Percentiles rank a stretch among this genome's conserved stretches.
phyloP scores from a whole-genome alignment of 2,888 invertebrate species.

The Protonemura montana region DNA sequence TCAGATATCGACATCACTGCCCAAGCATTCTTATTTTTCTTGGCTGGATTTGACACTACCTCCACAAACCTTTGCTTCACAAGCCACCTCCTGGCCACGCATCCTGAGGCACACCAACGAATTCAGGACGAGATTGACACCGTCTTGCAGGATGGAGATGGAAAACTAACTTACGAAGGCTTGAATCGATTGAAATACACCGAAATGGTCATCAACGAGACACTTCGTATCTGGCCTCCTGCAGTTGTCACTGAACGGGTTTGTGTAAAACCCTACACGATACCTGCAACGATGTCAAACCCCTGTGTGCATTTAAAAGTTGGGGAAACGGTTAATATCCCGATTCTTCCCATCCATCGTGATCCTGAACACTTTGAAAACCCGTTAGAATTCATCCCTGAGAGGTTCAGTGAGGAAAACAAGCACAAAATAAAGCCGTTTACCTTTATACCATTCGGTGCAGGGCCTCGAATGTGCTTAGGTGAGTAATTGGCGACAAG shows the following conservation, averaged over 20 bases:
- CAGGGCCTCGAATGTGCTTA: constrained; percentile 50
- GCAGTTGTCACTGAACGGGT: neutral
- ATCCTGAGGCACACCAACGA: constrained; percentile 52
- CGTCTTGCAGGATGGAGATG: constrained; percentile 47
- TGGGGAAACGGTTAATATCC: neutral
- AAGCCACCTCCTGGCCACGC: constrained; percentile 51
- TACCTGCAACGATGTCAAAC: neutral
- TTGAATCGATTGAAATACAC: constrained; percentile 38
- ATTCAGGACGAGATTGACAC: constrained; percentile 52
- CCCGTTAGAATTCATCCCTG: neutral
- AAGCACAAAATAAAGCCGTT: neutral
- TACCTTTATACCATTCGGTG: constrained; percentile 37
- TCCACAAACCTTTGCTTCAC: constrained; percentile 52
- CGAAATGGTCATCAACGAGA: neutral
- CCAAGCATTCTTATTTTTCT: constrained; percentile 52
- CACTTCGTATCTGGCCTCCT: neutral
- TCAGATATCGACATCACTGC: constrained; percentile 47
- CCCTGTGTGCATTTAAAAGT: neutral
- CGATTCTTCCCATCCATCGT: neutral
- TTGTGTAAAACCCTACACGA: constrained; percentile 1
- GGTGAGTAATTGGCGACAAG: neutral
- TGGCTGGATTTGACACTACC: constrained; percentile 54
- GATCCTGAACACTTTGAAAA: neutral
- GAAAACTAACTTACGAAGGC: constrained; percentile 51
- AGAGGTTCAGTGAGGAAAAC: constrained; percentile 7